phyloP scores from a whole-genome alignment of 2,113 vertebrate genomes.

The Ranitomeya imitator region DNA sequence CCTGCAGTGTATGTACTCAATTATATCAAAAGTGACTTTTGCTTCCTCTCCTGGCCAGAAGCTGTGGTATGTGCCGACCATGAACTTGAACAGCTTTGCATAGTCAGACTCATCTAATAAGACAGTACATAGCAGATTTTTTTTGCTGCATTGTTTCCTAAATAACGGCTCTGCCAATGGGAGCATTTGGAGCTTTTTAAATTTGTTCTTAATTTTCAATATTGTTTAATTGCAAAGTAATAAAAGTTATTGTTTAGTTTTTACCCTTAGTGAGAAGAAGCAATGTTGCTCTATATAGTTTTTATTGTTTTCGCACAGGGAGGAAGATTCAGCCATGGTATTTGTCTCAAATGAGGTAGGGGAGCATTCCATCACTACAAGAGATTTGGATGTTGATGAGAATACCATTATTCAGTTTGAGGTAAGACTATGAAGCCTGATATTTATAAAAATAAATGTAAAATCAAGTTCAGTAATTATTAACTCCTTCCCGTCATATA shows the following conservation, averaged over 20 bases:
- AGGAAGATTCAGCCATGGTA: conserved; percentile 96
- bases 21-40: no score
- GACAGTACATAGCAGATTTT: neutral
- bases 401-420: conserved; percentile 98
- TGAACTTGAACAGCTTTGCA: no score
- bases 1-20: no score
- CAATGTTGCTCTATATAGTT: neutral
- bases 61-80: no score
- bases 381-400: conserved; percentile 92
- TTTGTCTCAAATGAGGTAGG: conserved; percentile 95
- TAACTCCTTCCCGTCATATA: no score
- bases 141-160: neutral
- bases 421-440: conserved; percentile 70
- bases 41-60: no score
- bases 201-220: neutral
- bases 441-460: neutral
- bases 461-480: no score
- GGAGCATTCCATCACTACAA: conserved; percentile 94
- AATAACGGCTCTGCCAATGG: neutral
- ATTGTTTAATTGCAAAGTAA: neutral
- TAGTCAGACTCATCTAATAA: no score
- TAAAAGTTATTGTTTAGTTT: neutral
- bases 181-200: neutral
- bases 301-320: conserved; percentile 67
- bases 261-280: neutral